These are phyloP conservation scores for Tetanocera ferruginea DNA, from an alignment of 2,888 invertebrate genomes.

Conservation along the genomic window DNA sequence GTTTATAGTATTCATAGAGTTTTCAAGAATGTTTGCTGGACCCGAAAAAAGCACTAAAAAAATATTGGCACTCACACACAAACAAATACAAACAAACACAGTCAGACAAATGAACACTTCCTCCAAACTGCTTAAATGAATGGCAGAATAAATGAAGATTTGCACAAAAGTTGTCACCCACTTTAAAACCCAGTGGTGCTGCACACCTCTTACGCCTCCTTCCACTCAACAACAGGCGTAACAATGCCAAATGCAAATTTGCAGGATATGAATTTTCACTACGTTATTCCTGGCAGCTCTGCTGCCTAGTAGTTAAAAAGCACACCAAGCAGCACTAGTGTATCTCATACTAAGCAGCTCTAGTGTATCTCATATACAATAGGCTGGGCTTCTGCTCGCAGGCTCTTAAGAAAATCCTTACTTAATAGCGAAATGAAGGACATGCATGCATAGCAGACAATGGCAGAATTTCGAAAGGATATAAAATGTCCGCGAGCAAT, in stretches of 20 bases:
- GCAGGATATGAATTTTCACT: background rate
- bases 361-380: background rate
- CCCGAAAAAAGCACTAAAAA: background rate
- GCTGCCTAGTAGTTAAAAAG: background rate
- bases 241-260: conserved; percentile 24
- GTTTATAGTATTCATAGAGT: background rate
- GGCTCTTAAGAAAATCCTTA: conserved; percentile 5
- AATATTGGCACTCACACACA: background rate
- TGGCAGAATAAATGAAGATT: background rate
- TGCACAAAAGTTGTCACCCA: background rate
- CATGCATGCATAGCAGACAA: background rate
- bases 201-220: too few species aligned
- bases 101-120: background rate
- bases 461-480: background rate
- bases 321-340: background rate
- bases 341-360: background rate
- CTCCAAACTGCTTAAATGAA: background rate
- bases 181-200: background rate
- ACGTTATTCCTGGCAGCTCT: background rate
- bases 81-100: background rate
- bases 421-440: conserved; percentile 19
- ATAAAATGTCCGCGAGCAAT: background rate
- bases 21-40: background rate
- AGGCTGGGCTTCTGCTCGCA: background rate
- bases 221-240: background rate